Conservation (phyloP, 2,113 vertebrate genomes). For the Parotia lawesii region DNA sequence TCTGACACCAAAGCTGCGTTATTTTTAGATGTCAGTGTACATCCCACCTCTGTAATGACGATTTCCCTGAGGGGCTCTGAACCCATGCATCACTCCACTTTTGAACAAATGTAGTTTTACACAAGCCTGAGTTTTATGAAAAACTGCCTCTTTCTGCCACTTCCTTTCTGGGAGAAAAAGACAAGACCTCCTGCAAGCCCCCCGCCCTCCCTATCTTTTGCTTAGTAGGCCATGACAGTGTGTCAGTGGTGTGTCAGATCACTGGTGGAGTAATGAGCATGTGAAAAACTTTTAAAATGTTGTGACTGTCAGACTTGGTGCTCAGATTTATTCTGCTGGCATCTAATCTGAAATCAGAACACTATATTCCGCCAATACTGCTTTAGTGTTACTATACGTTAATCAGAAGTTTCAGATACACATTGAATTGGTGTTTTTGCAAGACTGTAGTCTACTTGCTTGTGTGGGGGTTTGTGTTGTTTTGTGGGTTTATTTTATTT, state of each 20-base stretch:
- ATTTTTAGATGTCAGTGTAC: not conserved
- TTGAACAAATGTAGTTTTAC: not conserved
- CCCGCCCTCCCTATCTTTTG: not conserved
- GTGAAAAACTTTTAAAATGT: not conserved
- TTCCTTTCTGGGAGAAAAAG: not conserved
- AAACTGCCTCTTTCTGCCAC: not conserved
- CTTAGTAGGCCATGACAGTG: not conserved
- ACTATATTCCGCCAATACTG: not conserved
- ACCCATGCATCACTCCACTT: not conserved
- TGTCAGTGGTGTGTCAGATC: not conserved
- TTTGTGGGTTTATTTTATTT: not conserved
- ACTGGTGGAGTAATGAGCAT: not conserved
- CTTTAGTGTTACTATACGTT: not conserved
- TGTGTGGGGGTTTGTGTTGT: accelerated
- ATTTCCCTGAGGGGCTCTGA: not conserved
- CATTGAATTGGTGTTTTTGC: not conserved
- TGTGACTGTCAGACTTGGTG: not conserved
- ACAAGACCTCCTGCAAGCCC: not conserved
- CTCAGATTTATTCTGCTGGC: not conserved
- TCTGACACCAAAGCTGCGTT: not conserved
- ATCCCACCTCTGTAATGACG: not conserved
- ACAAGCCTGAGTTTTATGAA: not conserved
- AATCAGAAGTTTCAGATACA: not conserved
- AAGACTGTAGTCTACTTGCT: not conserved
- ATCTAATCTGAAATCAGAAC: not conserved